Evolutionary conservation across 1,140 invertebrate genomes (phyloP).

Genomic region (Hylaeus anthracinus): DNA sequence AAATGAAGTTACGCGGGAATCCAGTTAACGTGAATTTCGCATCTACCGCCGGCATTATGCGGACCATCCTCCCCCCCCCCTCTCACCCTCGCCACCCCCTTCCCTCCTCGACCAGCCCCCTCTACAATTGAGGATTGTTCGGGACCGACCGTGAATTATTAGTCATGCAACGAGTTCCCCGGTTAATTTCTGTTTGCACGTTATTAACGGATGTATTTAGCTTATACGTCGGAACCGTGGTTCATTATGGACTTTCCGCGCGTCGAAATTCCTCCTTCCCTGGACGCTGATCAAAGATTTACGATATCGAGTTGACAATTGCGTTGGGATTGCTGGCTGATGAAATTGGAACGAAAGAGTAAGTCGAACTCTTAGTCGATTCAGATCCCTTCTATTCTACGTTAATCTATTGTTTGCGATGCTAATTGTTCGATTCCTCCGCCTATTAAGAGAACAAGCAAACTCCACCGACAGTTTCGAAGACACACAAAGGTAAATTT

Average conservation of each 20-base stretch:
- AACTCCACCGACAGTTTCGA: no score
- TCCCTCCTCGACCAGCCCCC: no score
- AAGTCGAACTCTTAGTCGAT: no score
- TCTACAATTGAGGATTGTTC: slow-evolving; percentile 38
- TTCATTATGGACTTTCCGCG: slow-evolving; percentile 19
- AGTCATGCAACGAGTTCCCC: slow-evolving; percentile 32
- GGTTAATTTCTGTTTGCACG: slow-evolving; percentile 29
- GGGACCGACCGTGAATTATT: slow-evolving; percentile 27
- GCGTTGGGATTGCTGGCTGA: no score
- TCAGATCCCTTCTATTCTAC: no score
- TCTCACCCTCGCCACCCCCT: neutral
- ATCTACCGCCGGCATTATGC: slow-evolving; percentile 6
- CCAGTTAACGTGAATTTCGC: slow-evolving; percentile 34
- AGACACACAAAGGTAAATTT: neutral
- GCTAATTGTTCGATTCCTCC: no score
- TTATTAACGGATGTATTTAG: slow-evolving; percentile 37
- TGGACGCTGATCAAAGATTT: neutral
- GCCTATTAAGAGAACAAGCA: no score
- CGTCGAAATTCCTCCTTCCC: neutral
- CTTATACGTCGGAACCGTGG: neutral
- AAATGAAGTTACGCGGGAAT: slow-evolving; percentile 33
- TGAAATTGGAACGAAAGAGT: no score
- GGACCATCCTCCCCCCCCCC: neutral
- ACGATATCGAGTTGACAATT: no score
- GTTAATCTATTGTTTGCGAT: no score